Conservation (phyloP, 2,113 vertebrate genomes). For the Rhodinocichla rosea region DNA sequence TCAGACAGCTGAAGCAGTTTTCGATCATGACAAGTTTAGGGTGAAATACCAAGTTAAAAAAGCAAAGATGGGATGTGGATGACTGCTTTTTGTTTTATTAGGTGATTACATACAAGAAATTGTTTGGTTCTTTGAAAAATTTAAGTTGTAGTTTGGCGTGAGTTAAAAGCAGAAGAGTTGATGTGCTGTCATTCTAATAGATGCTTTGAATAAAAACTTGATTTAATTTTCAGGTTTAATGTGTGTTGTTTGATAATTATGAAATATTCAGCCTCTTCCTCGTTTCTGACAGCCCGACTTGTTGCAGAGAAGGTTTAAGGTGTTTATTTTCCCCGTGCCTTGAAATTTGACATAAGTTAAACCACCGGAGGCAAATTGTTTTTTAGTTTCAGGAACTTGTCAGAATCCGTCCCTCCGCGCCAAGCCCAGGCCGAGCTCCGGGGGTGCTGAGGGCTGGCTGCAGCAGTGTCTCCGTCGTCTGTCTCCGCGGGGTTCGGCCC, state of each 20-base stretch:
- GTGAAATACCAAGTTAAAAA: slow-evolving; percentile 22
- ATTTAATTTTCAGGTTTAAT: slow-evolving; percentile 47
- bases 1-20: slow-evolving; percentile 44
- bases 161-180: slow-evolving; percentile 65
- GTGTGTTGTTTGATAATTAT: not conserved
- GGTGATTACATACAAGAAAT: slow-evolving; percentile 54
- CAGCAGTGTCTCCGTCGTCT: too few species aligned
- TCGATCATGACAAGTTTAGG: slow-evolving; percentile 31
- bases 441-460: not conserved
- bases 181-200: slow-evolving; percentile 71
- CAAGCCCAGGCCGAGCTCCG: rapidly evolving
- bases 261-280: not conserved
- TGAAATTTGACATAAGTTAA: not conserved
- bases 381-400: not conserved
- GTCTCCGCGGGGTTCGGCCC: rapidly evolving
- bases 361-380: not conserved
- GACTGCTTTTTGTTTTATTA: slow-evolving; percentile 45
- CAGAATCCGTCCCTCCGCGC: rapidly evolving
- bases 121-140: slow-evolving; percentile 52
- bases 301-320: not conserved
- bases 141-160: slow-evolving; percentile 64
- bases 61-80: slow-evolving; percentile 11
- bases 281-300: not conserved
- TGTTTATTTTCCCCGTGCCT: not conserved
- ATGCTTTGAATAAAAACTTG: slow-evolving; percentile 77